Evolutionary conservation across 2,113 vertebrate genomes (phyloP).

Genomic region (Eulemur macaco): DNA sequence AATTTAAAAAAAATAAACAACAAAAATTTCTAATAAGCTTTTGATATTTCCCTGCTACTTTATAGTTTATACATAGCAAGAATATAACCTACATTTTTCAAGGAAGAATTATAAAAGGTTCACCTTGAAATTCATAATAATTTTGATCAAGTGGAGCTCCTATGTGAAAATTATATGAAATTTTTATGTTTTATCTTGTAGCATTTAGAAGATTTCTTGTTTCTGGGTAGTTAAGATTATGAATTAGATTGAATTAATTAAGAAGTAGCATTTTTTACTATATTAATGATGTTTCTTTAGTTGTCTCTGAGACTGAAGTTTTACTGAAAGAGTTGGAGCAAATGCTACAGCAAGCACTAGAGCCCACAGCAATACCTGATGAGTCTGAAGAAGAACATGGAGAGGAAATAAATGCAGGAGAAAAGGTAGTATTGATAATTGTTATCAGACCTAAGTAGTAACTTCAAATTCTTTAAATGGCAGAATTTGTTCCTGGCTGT

Average conservation of each 20-base stretch:
- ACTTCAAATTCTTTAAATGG: not conserved
- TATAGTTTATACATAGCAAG: not conserved
- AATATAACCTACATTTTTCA: slow-evolving; percentile 17
- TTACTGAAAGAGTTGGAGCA: slow-evolving; percentile 83
- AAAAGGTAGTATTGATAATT: slow-evolving; percentile 28
- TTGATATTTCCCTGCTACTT: not conserved
- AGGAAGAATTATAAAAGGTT: slow-evolving; percentile 9
- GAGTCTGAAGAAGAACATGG: not conserved
- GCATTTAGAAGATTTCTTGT: not conserved
- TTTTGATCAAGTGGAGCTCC: not conserved
- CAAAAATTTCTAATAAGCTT: not conserved
- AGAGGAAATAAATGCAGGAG: not conserved
- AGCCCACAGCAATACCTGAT: slow-evolving; percentile 34
- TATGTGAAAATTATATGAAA: not conserved
- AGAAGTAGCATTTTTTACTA: not conserved
- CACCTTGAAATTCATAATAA: slow-evolving; percentile 26
- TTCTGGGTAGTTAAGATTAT: not conserved
- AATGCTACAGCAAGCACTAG: slow-evolving; percentile 76
- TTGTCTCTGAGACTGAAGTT: slow-evolving; percentile 82
- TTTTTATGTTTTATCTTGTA: not conserved
- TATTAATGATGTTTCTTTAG: slow-evolving; percentile 62
- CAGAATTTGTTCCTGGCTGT: not conserved
- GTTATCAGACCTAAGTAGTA: not conserved
- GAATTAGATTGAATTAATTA: slow-evolving; percentile 38
- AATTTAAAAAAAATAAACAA: not conserved